These are phyloP conservation scores for Propithecus perrieri DNA, from an alignment of 2,797 vertebrate species.

Conservation along the genomic window DNA sequence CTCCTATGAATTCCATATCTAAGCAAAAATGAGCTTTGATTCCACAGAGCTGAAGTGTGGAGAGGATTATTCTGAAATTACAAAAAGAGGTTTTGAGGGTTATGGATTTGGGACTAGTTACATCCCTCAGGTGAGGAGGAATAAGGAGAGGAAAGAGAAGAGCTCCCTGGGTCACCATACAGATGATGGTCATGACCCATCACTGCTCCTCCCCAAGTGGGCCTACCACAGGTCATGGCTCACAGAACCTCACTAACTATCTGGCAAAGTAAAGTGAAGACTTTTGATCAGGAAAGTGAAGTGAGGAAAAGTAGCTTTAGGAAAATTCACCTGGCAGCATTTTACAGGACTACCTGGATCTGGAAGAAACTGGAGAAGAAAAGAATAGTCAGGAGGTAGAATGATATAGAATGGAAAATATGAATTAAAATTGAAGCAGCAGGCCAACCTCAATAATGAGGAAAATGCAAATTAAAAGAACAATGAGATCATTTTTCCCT, in stretches of 20 bases:
- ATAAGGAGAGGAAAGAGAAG: background rate
- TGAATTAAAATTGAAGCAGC: background rate
- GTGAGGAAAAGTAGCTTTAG: background rate
- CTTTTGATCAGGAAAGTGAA: background rate
- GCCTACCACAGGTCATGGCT: background rate
- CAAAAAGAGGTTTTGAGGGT: background rate
- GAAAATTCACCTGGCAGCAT: background rate
- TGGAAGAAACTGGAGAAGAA: background rate
- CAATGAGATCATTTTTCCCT: background rate
- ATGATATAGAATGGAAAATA: background rate
- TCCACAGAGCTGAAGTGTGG: background rate
- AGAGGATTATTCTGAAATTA: background rate
- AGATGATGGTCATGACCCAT: background rate
- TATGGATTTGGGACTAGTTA: background rate
- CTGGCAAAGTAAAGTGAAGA: background rate
- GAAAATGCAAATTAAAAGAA: slow-evolving; percentile 22
- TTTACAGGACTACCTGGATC: background rate
- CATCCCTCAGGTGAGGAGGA: background rate
- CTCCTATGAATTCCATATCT: background rate
- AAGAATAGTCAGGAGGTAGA: background rate
- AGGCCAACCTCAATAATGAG: background rate
- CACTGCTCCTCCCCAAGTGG: background rate
- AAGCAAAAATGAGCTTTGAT: background rate
- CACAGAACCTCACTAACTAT: background rate
- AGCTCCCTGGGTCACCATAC: background rate